Base-by-base conservation (phyloP, 2,888 invertebrate genomes). In the Noctua janthina region DNA sequence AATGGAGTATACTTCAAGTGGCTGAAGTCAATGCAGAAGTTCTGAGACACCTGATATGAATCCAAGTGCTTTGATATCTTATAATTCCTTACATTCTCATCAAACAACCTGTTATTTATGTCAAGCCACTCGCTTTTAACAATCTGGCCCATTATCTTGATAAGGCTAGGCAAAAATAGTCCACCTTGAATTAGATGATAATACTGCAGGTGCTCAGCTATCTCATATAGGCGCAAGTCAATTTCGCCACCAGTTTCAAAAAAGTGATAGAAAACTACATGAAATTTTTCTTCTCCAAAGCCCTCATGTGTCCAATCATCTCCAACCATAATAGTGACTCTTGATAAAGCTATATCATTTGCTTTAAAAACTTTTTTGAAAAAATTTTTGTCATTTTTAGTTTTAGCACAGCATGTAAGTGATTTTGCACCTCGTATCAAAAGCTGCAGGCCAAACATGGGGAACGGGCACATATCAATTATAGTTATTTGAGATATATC, bases 381-480 rank as follows among this genome's bases (percentile, higher is more conserved):
- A 83, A 97, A 95, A n/a, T 90, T 83, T 88, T 94, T 92, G 81
- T 97, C 96, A 51, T 87, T 76, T 91, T 92, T 77, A 66, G 91
- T 95, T 89, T 93, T 94, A 68, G 95, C 95, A 87, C 93, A 93
- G 90, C 97, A 97, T 78, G 95, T 93, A n/a, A 97, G 90, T 68
- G 94, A 94, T 78, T 95, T 92, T 29, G 94, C 93, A 67, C 97
- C 97, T 76, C 96, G 94, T 90, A 97, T 97, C 39, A 98, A 93
- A 92, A 98, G 93, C 76, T 97, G 92, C 67, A 98, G 91, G 0
- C 98, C 98, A 90, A 98, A 97, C 67, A 98, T 87, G 1, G 98
- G 98, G 91, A 98, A 97, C 11, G 97, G 97, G 87, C 97, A 97
- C 51, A 97, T 94, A 92, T 98, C 98, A 71, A 97, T 93, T 83